phyloP scores from a whole-genome alignment of 2,888 invertebrate species.

The Cryptophagus acutangulus region DNA sequence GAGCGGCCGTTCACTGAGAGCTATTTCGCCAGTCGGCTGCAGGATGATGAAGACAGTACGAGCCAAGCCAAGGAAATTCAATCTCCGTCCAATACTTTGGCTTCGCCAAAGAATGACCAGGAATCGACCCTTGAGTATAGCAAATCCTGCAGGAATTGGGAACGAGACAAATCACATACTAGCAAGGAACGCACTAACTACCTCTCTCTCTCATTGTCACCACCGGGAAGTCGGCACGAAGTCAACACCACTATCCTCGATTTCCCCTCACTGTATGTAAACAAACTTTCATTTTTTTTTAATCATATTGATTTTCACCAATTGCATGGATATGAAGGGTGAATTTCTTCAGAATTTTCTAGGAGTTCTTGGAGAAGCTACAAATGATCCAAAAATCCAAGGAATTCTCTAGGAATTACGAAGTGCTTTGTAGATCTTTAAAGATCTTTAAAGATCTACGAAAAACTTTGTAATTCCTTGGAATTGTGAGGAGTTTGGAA shows the following conservation, averaged over 20 bases:
- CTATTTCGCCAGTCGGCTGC: conserved; percentile 14
- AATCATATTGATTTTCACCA: no score
- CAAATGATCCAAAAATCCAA: no score
- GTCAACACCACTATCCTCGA: no score
- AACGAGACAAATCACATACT: conserved; percentile 23
- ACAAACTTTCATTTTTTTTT: no score
- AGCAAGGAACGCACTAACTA: conserved; percentile 37
- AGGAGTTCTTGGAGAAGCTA: no score
- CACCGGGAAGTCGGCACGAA: conserved; percentile 35
- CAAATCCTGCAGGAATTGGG: conserved; percentile 21
- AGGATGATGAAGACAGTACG: conserved; percentile 22
- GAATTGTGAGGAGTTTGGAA: no score
- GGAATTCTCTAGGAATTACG: no score
- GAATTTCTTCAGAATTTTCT: no score
- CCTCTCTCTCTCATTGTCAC: conserved; percentile 41
- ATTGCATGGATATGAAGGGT: no score
- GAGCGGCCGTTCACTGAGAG: conserved; percentile 24
- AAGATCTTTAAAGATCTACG: no score
- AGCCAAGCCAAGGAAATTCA: conserved; percentile 25
- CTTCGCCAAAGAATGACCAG: conserved; percentile 10
- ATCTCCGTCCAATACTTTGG: conserved; percentile 27
- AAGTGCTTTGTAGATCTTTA: no score
- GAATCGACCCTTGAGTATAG: conserved; percentile 22
- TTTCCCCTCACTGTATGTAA: conserved; percentile 37
- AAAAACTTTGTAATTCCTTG: no score